phyloP scores from a whole-genome alignment of 2,113 vertebrate genomes.

The Podarcis muralis region DNA sequence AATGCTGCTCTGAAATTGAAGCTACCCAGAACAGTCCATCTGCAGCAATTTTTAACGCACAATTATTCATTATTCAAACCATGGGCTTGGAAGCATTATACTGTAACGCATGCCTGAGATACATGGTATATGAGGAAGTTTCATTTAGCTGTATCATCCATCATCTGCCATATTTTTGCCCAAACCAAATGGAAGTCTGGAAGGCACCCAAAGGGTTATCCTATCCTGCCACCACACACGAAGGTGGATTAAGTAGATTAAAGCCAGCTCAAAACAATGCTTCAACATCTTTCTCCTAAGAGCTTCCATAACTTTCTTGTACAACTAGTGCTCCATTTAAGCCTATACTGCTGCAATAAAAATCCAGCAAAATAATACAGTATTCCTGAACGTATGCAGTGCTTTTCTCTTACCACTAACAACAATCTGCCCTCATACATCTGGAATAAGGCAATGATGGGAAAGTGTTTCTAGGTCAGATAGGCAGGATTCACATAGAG shows the following conservation, averaged over 20 bases:
- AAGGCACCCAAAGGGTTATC: not conserved
- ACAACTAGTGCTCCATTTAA: not conserved
- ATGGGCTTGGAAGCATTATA: not conserved
- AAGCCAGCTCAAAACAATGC: not conserved
- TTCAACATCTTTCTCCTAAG: not conserved
- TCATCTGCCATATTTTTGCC: not conserved
- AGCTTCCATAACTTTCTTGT: not conserved
- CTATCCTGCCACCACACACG: not conserved
- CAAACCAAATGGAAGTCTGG: not conserved
- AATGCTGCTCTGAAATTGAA: not conserved
- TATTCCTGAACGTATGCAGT: not conserved
- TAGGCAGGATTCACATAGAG: not conserved
- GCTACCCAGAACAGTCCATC: not conserved
- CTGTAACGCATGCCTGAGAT: not conserved
- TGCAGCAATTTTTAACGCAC: not conserved
- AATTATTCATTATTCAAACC: not conserved
- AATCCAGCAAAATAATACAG: not conserved
- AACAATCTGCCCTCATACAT: not conserved
- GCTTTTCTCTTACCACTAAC: not conserved
- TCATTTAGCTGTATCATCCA: not conserved
- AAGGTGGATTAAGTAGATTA: not conserved
- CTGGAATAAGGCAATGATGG: not conserved
- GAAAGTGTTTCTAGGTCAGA: not conserved
- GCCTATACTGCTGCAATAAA: not conserved
- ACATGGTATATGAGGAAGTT: not conserved